Conservation (phyloP, 1,140 invertebrate species). For the Platyura marginata region DNA sequence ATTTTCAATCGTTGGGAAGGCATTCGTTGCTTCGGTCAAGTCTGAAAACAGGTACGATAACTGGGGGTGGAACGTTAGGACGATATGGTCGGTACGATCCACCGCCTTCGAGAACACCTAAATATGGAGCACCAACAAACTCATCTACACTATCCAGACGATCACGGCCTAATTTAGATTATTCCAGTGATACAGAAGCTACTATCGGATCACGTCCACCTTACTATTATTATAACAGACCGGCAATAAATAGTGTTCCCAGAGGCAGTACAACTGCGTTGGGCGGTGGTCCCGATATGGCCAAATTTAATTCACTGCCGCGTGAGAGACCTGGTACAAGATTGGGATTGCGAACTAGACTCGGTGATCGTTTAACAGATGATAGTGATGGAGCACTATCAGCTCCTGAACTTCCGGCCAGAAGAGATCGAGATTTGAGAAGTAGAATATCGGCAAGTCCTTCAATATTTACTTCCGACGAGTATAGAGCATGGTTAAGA, state of each 20-base stretch:
- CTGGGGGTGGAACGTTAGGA: constrained; percentile 18
- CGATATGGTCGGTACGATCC: constrained; percentile 21
- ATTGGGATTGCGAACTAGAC: constrained; percentile 17
- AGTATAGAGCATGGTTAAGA: constrained; percentile 76
- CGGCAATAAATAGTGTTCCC: constrained; percentile 27
- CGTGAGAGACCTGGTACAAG: constrained; percentile 42
- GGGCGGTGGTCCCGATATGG: constrained; percentile 16
- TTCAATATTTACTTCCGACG: constrained; percentile 71
- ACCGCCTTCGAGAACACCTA: constrained; percentile 13
- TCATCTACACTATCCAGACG: constrained; percentile 36
- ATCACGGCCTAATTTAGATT: constrained; percentile 59
- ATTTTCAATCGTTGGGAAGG: constrained; percentile 43
- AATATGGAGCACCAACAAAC: constrained; percentile 15
- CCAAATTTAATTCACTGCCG: constrained; percentile 54
- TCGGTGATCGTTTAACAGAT: constrained; percentile 36
- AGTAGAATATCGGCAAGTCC: constrained; percentile 18
- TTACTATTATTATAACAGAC: constrained; percentile 50
- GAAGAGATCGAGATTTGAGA: constrained; percentile 34
- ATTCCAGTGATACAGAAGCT: constrained; percentile 87
- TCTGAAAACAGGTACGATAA: constrained; percentile 39
- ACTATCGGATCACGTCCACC: constrained; percentile 55
- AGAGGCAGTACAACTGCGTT: constrained; percentile 27
- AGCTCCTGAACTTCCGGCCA: constrained; percentile 57
- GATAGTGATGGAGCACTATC: constrained; percentile 66
- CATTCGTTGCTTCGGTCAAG: constrained; percentile 58